Base-by-base conservation (phyloP, 1,140 invertebrate genomes). In the Drosophila pandora region DNA sequence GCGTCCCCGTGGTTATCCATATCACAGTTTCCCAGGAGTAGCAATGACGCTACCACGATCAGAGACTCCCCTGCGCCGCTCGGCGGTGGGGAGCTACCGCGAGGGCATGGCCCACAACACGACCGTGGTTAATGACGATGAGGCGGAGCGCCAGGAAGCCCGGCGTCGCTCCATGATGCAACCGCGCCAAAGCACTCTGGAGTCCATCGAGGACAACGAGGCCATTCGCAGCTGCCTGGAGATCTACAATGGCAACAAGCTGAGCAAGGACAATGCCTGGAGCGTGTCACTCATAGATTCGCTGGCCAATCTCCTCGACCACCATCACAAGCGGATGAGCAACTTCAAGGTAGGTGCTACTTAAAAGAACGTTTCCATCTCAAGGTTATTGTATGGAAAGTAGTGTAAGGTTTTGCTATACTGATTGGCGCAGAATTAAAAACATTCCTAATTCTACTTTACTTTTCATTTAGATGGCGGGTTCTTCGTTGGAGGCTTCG, bases 201-300 rank as follows among this genome's bases (percentile, higher is more conserved):
- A 75, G 30, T 82, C 82, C 2, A 72, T 90, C 8, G 90, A 91
- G 55, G 83, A 92, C 7, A 87, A 90, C 34, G 89, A 92, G 53
- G 80, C 89, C 0, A 76, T 92, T 5, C 74, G 78, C 5, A 76
- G 79, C 41, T 92, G 91, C 39, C 47, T 92, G 43, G 90, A 87
- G 57, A 87, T 92, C 5, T 92, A 80, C 56, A 87, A 91, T 45
- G 90, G 88, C 21, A 92, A 92, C 50, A 95, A 96, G 93, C 95
- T 96, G 49, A 96, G 94, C 76, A 91, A 93, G 2, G 96, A 96
- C 78, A 96, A 96, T 93, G 95, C 95, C 0, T 96, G 96, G 91
- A 94, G 92, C 45, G 85, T 96, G 5, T 93, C 95, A 61, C 92
- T 96, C 13, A 96, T 96, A 68, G 95, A 96, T 79, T 95, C 94